Percentiles rank a stretch among this genome's conserved stretches.
Conservation (phyloP, 1,140 invertebrate species). For the Drosophila murphyi region DNA sequence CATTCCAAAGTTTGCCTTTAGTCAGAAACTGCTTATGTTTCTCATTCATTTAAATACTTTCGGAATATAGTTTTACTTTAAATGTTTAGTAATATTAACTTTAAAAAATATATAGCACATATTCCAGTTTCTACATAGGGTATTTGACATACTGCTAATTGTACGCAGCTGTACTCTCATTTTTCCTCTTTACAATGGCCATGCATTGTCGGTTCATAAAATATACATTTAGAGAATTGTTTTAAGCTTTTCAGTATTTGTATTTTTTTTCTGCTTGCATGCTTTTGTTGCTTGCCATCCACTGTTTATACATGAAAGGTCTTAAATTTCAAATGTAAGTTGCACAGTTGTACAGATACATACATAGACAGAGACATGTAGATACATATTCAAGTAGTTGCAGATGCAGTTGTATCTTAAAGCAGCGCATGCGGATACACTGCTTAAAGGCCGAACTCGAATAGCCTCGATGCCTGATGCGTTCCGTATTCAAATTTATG, state of each 20-base stretch:
- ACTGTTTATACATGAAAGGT: conserved; percentile 25
- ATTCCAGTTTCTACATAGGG: background rate
- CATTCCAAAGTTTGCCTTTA: no score
- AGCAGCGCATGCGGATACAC: background rate
- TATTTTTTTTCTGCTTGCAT: conserved; percentile 4
- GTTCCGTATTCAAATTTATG: conserved; percentile 19
- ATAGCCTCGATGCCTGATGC: background rate
- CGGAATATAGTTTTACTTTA: no score
- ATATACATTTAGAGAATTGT: conserved; percentile 70
- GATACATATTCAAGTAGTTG: background rate
- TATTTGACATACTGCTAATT: background rate
- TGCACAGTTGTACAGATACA: conserved; percentile 16
- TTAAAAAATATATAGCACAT: no score
- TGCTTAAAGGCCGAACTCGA: conserved; percentile 3
- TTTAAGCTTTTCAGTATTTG: conserved; percentile 21
- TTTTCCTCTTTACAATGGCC: conserved; percentile 20
- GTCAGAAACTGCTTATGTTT: no score
- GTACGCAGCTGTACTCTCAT: background rate
- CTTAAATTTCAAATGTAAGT: conserved; percentile 46
- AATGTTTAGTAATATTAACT: no score
- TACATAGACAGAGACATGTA: conserved; percentile 25
- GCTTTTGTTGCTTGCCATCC: conserved; percentile 12
- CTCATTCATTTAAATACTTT: no score
- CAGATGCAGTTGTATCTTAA: background rate
- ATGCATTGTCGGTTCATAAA: conserved; percentile 47